Base-by-base conservation (phyloP, 2,797 vertebrate species). In the Amblyraja radiata region DNA sequence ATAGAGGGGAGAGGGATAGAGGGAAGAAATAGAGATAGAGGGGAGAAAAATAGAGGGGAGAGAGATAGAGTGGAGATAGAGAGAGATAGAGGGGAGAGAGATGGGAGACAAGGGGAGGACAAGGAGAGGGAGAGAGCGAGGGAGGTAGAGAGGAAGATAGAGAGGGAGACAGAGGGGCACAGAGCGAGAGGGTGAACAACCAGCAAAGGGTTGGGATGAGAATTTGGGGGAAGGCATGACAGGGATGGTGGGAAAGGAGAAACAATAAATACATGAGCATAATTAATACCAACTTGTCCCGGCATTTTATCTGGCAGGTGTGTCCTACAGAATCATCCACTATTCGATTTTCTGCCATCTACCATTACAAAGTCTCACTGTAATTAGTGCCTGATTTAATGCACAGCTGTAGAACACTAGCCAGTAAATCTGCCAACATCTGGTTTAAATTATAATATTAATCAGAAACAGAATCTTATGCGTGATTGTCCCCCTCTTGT, bases 391-490 rank as follows among this genome's bases (percentile, higher is more conserved):
- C 90, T 76, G 71, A 74, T 92, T 76, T 74, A 54, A 71, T 14
- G 11, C 13, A 28, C 71, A 74, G 71, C 90, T 46, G 23, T 28
- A 46, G 92, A n/a, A 9, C 54, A 25, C 71, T 92, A 54, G 90
- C 71, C 71, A 54, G 39, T 58, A 76, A 92, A 92, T 92, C 90
- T 92, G 71, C 9, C 74, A 92, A 76, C 90, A 74, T 73, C 90
- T 92, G 90, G 11, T 14, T 76, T 54, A 76, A 54, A 92, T 92
- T 54, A 92, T 39, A 68, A 68, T 8, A n/a, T 68, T n/a, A 25
- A 76, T 23, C 46, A 76, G 90, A 73, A 91, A 91, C 65, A 73
- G 36, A 73, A 92, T n/a, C 25, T 76, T 76, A 46, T 74, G 18
- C 36, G 36, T 10, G 36, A 25, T 68, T 74, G 68, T 7, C 68